Evolutionary conservation across 2,113 vertebrate species (phyloP).

Genomic region (Pyxicephalus adspersus): DNA sequence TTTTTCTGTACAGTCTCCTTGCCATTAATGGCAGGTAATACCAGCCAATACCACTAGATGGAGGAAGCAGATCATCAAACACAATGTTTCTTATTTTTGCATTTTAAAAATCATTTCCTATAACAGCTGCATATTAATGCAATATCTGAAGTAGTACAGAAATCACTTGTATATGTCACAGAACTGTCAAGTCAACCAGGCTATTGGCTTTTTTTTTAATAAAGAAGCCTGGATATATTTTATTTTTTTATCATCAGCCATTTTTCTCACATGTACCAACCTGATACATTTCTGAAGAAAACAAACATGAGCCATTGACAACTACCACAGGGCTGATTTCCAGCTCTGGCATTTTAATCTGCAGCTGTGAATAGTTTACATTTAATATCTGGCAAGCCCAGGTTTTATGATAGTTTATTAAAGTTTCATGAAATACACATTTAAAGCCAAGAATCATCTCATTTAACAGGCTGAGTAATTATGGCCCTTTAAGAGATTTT

Average conservation of each 20-base stretch:
- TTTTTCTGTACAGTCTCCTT: too few relatives aligned
- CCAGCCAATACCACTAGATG: conserved; percentile 75
- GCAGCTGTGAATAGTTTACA: conserved; percentile 6
- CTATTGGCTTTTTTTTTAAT: conserved; percentile 52
- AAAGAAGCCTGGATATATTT: conserved; percentile 37
- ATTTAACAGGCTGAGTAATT: conserved; percentile 27
- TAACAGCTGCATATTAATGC: conserved; percentile 58
- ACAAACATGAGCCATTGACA: conserved; percentile 12
- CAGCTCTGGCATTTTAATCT: neutral
- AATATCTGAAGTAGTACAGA: conserved; percentile 56
- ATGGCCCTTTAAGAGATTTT: conserved; percentile 29
- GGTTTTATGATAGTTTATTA: conserved; percentile 35
- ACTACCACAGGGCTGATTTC: conserved; percentile 6
- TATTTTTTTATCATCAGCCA: conserved; percentile 32
- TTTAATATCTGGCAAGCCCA: conserved; percentile 2
- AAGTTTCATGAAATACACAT: conserved; percentile 34
- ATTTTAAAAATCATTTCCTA: conserved; percentile 48
- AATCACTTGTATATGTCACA: conserved; percentile 58
- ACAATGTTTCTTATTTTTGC: conserved; percentile 15
- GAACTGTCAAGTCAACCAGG: conserved; percentile 54
- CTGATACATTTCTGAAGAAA: conserved; percentile 33
- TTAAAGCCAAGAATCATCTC: conserved; percentile 16
- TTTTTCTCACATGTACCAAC: conserved; percentile 16
- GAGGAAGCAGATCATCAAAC: conserved; percentile 75
- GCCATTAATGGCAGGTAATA: conserved; percentile 61